These are phyloP conservation scores for Epirrhoe alternata DNA, from an alignment of 2,888 invertebrate genomes.

Conservation along the genomic window DNA sequence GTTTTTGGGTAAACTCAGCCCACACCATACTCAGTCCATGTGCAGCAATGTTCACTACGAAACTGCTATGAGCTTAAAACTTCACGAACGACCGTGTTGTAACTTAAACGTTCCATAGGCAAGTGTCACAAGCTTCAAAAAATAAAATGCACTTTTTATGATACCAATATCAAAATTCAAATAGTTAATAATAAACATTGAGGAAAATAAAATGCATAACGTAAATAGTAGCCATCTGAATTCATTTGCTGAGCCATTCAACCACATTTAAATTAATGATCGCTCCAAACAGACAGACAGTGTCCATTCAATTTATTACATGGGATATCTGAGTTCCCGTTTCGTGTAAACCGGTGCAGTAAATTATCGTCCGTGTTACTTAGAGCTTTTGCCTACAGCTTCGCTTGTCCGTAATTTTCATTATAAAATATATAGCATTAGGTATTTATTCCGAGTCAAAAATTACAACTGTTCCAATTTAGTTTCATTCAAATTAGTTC, in stretches of 20 bases:
- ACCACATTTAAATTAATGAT: slow-evolving; percentile 36
- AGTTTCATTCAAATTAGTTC: no score
- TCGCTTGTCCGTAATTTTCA: no score
- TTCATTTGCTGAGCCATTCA: slow-evolving; percentile 31
- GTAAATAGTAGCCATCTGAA: slow-evolving; percentile 27
- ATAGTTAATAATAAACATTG: slow-evolving; percentile 20
- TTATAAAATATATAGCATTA: no score
- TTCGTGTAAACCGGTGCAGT: neutral
- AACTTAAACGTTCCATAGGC: neutral
- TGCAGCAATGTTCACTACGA: no score
- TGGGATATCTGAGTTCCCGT: slow-evolving; percentile 22
- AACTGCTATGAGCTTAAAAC: neutral
- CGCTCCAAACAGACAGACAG: slow-evolving; percentile 28
- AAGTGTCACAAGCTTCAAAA: neutral
- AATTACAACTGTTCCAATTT: no score
- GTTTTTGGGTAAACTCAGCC: no score
- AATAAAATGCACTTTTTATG: slow-evolving; percentile 7
- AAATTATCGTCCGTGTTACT: neutral
- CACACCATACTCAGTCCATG: no score
- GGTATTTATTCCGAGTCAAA: no score
- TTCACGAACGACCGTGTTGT: neutral
- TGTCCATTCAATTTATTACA: slow-evolving; percentile 35
- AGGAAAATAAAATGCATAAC: slow-evolving; percentile 24
- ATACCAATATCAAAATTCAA: slow-evolving; percentile 18
- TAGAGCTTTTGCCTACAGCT: neutral